Conservation (phyloP, 2,113 vertebrate species). For the Eclectus roratus region DNA sequence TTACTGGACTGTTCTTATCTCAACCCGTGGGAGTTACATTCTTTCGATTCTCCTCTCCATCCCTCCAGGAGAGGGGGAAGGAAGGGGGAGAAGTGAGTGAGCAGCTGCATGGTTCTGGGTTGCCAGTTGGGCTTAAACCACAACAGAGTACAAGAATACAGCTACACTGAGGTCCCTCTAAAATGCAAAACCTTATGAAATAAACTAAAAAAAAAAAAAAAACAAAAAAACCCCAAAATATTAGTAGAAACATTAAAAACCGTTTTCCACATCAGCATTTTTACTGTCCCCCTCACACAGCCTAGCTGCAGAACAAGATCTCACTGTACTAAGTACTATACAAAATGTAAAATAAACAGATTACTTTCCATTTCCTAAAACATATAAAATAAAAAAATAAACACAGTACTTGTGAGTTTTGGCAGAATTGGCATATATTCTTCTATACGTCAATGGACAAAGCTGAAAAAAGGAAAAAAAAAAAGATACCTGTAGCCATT, state of each 20-base stretch:
- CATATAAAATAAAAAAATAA: not conserved
- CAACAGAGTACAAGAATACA: not conserved
- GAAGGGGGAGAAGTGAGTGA: too few relatives aligned
- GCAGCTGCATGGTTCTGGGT: too few relatives aligned
- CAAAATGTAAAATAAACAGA: not conserved
- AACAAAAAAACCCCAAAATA: not conserved
- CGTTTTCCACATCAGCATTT: not conserved
- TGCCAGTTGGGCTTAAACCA: too few relatives aligned
- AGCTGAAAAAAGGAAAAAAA: not conserved
- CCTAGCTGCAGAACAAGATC: not conserved
- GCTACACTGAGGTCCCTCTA: not conserved
- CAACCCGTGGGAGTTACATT: too few relatives aligned
- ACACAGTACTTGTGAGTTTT: not conserved
- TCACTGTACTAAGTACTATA: not conserved
- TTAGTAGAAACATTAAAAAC: not conserved
- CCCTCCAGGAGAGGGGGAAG: too few relatives aligned
- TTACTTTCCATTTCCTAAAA: not conserved
- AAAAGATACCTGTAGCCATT: not conserved
- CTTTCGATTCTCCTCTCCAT: too few relatives aligned
- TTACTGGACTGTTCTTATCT: too few relatives aligned
- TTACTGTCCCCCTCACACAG: not conserved
- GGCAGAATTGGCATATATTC: not conserved
- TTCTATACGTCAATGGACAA: not conserved
- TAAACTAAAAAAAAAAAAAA: not conserved
- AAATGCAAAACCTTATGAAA: not conserved